A percentile compares a stretch with the other conserved stretches of the same genome.
Conservation (phyloP, 2,797 vertebrate species). For the Anisognathus igniventris region DNA sequence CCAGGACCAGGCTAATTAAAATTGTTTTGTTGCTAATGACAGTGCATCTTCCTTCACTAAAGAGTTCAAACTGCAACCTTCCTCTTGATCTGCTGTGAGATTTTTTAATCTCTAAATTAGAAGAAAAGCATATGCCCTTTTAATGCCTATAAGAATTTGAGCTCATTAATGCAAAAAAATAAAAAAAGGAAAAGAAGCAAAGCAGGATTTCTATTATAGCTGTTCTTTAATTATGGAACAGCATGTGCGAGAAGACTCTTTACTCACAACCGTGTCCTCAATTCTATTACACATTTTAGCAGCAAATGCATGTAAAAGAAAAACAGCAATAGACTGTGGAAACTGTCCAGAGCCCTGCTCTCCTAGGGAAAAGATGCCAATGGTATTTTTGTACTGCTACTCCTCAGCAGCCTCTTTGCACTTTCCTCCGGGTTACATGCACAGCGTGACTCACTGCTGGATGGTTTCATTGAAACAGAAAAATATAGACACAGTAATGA, state of each 20-base stretch:
- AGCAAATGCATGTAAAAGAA: constrained; percentile 23
- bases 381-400: constrained; percentile 45
- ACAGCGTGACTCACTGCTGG: constrained; percentile 59
- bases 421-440: constrained; percentile 54
- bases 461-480: constrained; percentile 61
- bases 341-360: constrained; percentile 57
- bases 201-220: constrained; percentile 47
- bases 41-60: constrained; percentile 21
- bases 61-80: constrained; percentile 29
- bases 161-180: constrained; percentile 40
- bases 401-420: constrained; percentile 54
- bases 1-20: constrained; percentile 47
- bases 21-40: constrained; percentile 29
- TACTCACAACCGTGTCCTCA: constrained; percentile 42
- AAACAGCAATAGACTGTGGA: constrained; percentile 50
- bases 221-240: constrained; percentile 68
- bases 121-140: constrained; percentile 48
- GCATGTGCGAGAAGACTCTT: constrained; percentile 47
- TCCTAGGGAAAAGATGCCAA: constrained; percentile 49
- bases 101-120: constrained; percentile 59
- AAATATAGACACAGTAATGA: constrained; percentile 40
- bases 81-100: constrained; percentile 41
- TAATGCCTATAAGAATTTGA: constrained; percentile 55
- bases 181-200: background rate
- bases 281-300: constrained; percentile 42